Evolutionary conservation across 2,888 invertebrate genomes (phyloP).

Genomic region (Plagiodera versicolora): DNA sequence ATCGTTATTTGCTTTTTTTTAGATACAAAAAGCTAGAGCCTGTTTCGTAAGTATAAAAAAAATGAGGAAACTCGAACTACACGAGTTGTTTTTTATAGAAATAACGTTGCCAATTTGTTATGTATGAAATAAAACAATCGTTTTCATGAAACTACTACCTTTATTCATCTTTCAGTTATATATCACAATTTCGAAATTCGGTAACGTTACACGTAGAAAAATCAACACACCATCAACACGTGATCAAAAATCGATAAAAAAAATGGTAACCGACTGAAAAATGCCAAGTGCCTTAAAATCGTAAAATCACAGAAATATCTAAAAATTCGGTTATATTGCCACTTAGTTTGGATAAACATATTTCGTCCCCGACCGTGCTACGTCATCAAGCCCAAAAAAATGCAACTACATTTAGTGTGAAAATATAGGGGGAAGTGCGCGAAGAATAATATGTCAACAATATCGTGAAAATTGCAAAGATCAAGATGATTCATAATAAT

Average conservation of each 20-base stretch:
- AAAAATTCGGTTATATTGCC: constrained; percentile 8
- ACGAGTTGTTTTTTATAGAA: constrained; percentile 14
- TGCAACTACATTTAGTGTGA: too few relatives aligned
- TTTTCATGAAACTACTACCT: constrained; percentile 30
- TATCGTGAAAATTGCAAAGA: too few relatives aligned
- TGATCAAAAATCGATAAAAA: too few relatives aligned
- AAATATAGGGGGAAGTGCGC: too few relatives aligned
- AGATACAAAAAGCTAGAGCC: too few relatives aligned
- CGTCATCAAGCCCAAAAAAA: background rate
- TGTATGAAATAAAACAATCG: background rate
- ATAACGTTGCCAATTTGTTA: too few relatives aligned
- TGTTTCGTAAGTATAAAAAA: too few relatives aligned
- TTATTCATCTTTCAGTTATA: constrained; percentile 39
- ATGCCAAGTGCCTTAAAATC: constrained; percentile 12
- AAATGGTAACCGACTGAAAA: constrained; percentile 34
- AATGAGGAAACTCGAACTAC: constrained; percentile 7
- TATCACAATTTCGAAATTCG: constrained; percentile 57
- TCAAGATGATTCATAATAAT: too few relatives aligned
- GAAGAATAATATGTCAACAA: too few relatives aligned
- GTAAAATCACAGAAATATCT: constrained; percentile 32
- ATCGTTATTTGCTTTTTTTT: too few relatives aligned
- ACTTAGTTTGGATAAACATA: constrained; percentile 6
- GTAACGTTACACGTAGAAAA: constrained; percentile 52
- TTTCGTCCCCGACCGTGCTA: constrained; percentile 5
- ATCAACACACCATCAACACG: constrained; percentile 31